Conservation (phyloP, 2,113 vertebrate genomes). For the Psophia crepitans region DNA sequence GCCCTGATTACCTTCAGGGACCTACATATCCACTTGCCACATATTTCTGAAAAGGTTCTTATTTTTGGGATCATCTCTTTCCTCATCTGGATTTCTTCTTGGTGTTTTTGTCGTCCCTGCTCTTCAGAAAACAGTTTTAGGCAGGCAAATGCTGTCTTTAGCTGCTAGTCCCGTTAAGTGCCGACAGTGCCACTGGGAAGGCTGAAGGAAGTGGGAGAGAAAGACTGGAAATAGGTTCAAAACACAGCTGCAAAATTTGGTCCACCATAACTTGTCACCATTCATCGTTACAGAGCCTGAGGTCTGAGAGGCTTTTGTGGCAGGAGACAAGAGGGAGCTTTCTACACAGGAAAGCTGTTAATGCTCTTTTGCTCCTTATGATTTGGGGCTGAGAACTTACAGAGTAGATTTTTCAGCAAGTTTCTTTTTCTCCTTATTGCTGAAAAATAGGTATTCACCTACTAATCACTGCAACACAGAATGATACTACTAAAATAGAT, state of each 20-base stretch:
- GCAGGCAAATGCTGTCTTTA: neutral
- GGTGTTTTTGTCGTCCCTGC: neutral
- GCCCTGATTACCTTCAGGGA: neutral
- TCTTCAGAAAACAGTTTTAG: neutral
- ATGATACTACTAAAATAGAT: neutral
- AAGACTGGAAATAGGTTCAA: neutral
- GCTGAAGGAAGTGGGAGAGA: neutral
- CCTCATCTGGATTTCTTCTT: neutral
- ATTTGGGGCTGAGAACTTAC: neutral
- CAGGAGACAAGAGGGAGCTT: neutral
- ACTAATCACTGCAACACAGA: neutral
- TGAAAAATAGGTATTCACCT: neutral
- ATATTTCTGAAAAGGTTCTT: neutral
- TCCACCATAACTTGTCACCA: neutral
- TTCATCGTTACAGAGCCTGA: neutral
- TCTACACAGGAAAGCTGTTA: neutral
- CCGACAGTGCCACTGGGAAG: neutral
- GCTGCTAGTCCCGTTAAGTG: neutral
- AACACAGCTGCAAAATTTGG: neutral
- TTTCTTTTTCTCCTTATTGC: neutral
- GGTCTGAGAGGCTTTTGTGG: neutral
- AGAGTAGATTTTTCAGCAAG: neutral
- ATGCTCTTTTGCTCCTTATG: neutral
- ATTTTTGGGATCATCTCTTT: neutral
- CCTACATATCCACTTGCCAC: neutral